Conservation (phyloP, 2,797 vertebrate species). For the Pseudochirops cupreus region DNA sequence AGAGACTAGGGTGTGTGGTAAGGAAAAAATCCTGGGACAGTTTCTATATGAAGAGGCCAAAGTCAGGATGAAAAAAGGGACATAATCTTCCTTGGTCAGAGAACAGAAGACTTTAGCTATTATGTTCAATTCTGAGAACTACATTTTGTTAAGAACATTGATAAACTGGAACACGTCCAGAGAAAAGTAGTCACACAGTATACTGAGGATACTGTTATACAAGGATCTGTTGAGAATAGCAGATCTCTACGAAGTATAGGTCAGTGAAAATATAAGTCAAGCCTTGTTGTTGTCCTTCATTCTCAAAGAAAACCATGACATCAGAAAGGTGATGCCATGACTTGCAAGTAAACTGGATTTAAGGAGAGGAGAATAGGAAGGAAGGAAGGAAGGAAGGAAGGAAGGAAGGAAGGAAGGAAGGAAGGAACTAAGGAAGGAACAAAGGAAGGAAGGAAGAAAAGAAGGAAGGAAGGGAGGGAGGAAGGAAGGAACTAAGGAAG, state of each 20-base stretch:
- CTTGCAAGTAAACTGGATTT: too few species aligned
- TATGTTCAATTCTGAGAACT: not conserved
- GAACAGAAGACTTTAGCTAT: not conserved
- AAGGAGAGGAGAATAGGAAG: too few species aligned
- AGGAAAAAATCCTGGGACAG: not conserved
- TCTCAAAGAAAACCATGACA: too few species aligned
- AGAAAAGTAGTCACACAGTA: not conserved
- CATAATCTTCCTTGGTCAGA: not conserved
- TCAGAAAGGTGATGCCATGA: too few species aligned
- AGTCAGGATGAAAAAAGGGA: not conserved
- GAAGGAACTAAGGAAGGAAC: too few species aligned
- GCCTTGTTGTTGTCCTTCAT: too few species aligned
- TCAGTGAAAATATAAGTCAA: not conserved
- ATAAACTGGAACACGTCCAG: not conserved
- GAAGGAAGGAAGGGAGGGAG: too few species aligned
- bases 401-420: too few species aligned
- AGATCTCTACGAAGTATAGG: not conserved
- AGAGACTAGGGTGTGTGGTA: not conserved
- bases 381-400: too few species aligned
- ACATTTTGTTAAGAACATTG: not conserved
- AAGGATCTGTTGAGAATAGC: not conserved
- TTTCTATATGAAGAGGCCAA: not conserved
- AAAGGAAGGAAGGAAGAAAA: too few species aligned
- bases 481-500: too few species aligned
- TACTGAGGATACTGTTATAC: not conserved